phyloP scores from a whole-genome alignment of 2,888 invertebrate species.

The Eristalis intricaria region DNA sequence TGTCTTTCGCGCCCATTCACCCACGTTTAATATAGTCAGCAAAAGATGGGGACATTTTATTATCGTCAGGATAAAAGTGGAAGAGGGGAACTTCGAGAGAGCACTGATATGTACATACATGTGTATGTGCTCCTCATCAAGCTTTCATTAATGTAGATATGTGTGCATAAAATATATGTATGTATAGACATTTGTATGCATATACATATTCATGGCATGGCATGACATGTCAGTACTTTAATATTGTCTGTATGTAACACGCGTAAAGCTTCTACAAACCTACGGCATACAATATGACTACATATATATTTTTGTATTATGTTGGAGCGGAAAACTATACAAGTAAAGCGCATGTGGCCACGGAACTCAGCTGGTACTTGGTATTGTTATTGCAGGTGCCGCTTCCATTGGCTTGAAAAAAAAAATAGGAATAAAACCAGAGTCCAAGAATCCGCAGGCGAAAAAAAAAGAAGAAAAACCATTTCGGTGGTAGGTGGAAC shows the following conservation, averaged over 20 bases:
- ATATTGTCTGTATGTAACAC: background rate
- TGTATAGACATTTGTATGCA: background rate
- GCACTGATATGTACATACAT: background rate
- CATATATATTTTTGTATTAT: conserved; percentile 19
- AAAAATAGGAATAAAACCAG: conserved; percentile 21
- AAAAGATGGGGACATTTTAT: background rate
- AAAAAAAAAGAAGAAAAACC: conserved; percentile 56
- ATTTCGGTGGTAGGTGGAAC: conserved; percentile 58
- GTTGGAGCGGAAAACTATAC: conserved; percentile 19
- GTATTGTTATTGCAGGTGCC: conserved; percentile 47
- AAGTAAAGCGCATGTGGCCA: conserved; percentile 36
- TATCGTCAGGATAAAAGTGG: conserved; percentile 29
- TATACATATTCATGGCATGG: background rate
- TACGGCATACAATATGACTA: conserved; percentile 24
- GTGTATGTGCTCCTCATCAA: background rate
- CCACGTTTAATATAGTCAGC: background rate
- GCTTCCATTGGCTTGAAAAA: conserved; percentile 28
- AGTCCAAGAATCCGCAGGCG: conserved; percentile 45
- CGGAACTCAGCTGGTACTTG: conserved; percentile 47
- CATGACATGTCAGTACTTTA: no score
- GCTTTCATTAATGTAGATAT: background rate
- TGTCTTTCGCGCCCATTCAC: conserved; percentile 17
- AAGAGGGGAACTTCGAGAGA: background rate
- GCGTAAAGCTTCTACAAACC: conserved; percentile 36
- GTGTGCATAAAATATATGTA: background rate